Evolutionary conservation across 1,140 invertebrate genomes (phyloP), one percentile per base, ranked within the genome.

Genomic region (Anadara kagoshimensis): DNA sequence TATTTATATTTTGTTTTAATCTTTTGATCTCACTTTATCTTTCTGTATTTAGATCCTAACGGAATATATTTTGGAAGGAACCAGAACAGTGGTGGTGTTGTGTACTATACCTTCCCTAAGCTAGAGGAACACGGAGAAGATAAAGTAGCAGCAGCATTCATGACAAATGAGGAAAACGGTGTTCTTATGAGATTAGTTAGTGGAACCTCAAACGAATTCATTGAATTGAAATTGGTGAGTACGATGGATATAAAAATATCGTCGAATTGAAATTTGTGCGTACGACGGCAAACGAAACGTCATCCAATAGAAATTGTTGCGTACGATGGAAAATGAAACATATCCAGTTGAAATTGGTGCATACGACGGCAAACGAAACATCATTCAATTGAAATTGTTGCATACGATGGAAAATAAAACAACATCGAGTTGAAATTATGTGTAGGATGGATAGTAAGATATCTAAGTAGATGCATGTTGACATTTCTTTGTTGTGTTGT

Each of bases 101-200:
- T 84, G 14, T 66, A 80, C 0, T 84, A 82, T 70, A 73, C 61
- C 18, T 78, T 79, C 26, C 64, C 70, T 12, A 41, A 49, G 14
- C 44, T 69, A 22, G 26, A 74, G 11, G 67, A 66, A 0, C 71
- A 73, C 0, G 29, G 62, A 36, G 45, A 61, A 11, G 85, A 87
- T 58, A 67, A 83, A 45, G 72, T 87, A 22, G 82, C 83, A 4
- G 80, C 87, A 65, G 86, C 85, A 3, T 85, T 87, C 58, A 87
- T 86, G 83, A 87, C 86, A 0, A 63, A 69, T 16, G 76, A 85
- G 58, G 47, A 71, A 44, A 75, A 87, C 64, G 85, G 84, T 8
- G 71, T 80, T 0, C 58, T 87, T 2, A 61, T 80, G 24, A 81
- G 80, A 58, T 61, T 84, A 14, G 78, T 78, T 22, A 82, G 83